Conservation (phyloP, 2,888 invertebrate species). For the Andrena minutula region DNA sequence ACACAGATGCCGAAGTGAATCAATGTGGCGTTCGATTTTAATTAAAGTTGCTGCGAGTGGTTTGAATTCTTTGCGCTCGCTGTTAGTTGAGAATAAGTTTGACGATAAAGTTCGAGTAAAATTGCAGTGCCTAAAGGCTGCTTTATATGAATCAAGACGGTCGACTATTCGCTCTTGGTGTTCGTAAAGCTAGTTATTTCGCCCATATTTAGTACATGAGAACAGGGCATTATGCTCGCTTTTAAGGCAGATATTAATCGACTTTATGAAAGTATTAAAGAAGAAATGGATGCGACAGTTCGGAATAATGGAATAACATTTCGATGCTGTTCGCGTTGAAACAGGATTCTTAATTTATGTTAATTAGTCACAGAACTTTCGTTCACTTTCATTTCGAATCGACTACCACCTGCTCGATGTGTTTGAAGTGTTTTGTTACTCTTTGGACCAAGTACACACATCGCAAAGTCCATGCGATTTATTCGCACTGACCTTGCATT, state of each 20-base stretch:
- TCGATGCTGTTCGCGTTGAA: neutral
- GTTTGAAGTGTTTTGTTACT: neutral
- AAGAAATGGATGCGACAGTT: neutral
- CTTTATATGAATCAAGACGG: no score
- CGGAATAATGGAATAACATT: neutral
- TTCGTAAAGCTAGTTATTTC: neutral
- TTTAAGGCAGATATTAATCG: neutral
- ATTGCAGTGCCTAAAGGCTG: no score
- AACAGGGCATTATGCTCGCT: neutral
- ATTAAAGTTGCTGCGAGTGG: no score
- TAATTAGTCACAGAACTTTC: neutral
- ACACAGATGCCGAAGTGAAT: no score
- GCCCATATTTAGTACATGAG: neutral
- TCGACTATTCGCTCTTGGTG: neutral
- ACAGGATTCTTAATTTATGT: neutral
- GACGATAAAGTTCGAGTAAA: no score
- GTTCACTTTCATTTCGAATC: neutral
- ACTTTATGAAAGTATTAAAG: neutral
- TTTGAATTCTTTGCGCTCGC: no score
- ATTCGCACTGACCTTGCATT: slow-evolving; percentile 11
- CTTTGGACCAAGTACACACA: neutral
- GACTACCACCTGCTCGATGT: neutral
- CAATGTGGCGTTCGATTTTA: no score
- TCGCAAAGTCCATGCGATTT: neutral
- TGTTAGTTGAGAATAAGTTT: no score